These are phyloP conservation scores for Dipodomys merriami DNA, from an alignment of 2,113 vertebrate species.

Conservation along the genomic window DNA sequence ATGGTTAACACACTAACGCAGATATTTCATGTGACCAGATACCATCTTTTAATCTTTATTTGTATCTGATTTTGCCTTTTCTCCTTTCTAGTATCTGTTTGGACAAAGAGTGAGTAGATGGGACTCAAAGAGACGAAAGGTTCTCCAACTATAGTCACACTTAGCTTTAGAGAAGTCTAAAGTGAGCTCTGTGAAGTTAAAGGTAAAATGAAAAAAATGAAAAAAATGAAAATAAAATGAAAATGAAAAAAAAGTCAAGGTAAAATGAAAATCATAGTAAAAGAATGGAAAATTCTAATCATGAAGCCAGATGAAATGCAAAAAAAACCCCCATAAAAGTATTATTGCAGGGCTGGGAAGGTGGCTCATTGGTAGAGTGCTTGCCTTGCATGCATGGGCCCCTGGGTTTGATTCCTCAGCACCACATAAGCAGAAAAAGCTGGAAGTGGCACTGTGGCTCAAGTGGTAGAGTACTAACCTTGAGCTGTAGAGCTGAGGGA, in stretches of 20 bases:
- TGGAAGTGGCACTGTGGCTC: no score
- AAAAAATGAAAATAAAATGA: no score
- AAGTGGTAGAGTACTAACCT: no score
- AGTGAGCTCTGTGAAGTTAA: neutral
- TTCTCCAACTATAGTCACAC: neutral
- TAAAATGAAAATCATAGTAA: constrained; percentile 61
- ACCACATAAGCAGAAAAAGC: no score
- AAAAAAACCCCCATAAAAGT: constrained; percentile 11
- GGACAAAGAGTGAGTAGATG: neutral
- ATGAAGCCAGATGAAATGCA: constrained; percentile 28
- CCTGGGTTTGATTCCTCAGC: no score
- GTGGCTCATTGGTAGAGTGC: no score
- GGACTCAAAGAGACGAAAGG: neutral
- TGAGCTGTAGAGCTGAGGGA: no score
- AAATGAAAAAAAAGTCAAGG: no score
- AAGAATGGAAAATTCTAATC: constrained; percentile 4
- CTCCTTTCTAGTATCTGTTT: neutral
- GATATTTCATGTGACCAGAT: neutral
- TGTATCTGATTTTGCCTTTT: neutral
- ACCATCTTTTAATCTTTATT: neutral
- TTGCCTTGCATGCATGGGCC: no score
- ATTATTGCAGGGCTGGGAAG: constrained; percentile 21
- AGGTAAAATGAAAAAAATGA: constrained; percentile 65
- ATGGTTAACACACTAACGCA: neutral
- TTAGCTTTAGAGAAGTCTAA: neutral